A percentile compares a stretch with the other conserved stretches of the same genome.
These are phyloP conservation scores for Therioaphis trifolii DNA, from an alignment of 2,888 invertebrate genomes.

Conservation along the genomic window DNA sequence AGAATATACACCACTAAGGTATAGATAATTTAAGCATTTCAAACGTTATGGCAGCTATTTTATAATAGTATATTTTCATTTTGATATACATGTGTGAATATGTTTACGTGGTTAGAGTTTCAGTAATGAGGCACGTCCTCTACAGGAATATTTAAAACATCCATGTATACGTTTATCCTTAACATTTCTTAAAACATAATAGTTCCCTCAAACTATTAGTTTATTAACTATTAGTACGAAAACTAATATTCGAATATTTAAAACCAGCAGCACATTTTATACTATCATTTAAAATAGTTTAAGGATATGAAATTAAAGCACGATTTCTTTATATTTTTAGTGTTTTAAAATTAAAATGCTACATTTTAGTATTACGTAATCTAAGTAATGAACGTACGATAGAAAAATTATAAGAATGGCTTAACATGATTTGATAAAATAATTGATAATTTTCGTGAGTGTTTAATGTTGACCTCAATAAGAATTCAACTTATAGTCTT, in stretches of 20 bases:
- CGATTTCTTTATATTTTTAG: slow-evolving; percentile 10
- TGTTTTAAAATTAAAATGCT: slow-evolving; percentile 12
- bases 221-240: too few species aligned
- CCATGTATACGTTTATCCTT: not conserved
- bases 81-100: not conserved
- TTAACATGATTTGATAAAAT: not conserved
- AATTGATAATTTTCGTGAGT: slow-evolving; percentile 3
- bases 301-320: not conserved
- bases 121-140: not conserved
- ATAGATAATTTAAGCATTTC: not conserved
- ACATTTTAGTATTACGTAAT: slow-evolving; percentile 10
- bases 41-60: not conserved
- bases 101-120: not conserved
- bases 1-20: not conserved
- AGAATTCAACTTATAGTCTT: not conserved
- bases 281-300: not conserved
- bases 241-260: not conserved
- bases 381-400: slow-evolving; percentile 17
- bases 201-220: too few species aligned
- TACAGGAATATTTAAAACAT: not conserved
- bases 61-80: not conserved
- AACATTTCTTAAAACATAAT: not conserved
- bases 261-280: not conserved
- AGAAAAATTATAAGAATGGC: not conserved
- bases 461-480: not conserved